A percentile compares a stretch with the other conserved stretches of the same genome.
Evolutionary conservation across 1,140 invertebrate genomes (phyloP).

Genomic region (Drosophila eugracilis): DNA sequence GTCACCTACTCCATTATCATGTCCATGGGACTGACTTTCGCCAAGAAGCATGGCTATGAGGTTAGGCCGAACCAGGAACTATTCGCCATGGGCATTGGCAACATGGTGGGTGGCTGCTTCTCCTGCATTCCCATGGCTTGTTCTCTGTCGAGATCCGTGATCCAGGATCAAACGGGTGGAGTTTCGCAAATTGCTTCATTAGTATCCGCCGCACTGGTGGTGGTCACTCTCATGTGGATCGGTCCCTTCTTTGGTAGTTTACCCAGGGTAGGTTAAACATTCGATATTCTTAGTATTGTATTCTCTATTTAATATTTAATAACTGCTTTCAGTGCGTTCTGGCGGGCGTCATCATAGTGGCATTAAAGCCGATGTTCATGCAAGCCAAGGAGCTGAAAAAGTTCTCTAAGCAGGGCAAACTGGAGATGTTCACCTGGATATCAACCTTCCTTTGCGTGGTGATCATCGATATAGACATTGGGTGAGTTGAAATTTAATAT

Average conservation of each 20-base stretch:
- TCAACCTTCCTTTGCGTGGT: conserved; percentile 92
- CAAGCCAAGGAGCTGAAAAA: conserved; percentile 91
- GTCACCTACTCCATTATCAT: conserved; percentile 96
- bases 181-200: conserved; percentile 92
- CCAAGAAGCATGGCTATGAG: conserved; percentile 94
- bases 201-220: conserved; percentile 89
- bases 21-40: conserved; percentile 97
- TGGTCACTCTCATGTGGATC: conserved; percentile 92
- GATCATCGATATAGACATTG: conserved; percentile 93
- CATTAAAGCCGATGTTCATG: conserved; percentile 94
- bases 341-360: conserved; percentile 95
- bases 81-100: conserved; percentile 91
- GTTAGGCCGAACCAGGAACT: conserved; percentile 96
- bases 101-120: conserved; percentile 93
- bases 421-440: conserved; percentile 95
- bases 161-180: conserved; percentile 92
- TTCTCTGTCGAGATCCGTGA: conserved; percentile 92
- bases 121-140: conserved; percentile 93
- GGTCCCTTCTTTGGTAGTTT: conserved; percentile 93
- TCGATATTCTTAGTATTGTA: background rate
- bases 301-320: background rate
- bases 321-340: conserved; percentile 86
- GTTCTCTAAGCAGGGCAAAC: conserved; percentile 91
- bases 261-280: conserved; percentile 87
- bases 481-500: conserved; percentile 59